These are phyloP conservation scores for Mesochorus sp. DNA, from an alignment of 2,888 invertebrate genomes.

Conservation along the genomic window DNA sequence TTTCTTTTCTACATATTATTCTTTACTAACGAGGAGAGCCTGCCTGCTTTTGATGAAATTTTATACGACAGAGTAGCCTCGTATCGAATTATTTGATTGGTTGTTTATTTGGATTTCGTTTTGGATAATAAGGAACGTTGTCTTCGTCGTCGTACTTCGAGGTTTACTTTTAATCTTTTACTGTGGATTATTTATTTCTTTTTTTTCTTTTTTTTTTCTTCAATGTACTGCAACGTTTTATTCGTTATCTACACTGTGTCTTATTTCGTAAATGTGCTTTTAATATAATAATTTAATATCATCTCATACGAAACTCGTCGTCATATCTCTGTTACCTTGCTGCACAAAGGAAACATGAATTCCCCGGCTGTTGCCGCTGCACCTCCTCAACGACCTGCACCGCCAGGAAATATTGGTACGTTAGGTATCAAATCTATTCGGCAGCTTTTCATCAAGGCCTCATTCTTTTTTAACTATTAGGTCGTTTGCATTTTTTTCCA, in stretches of 20 bases:
- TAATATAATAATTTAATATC: background rate
- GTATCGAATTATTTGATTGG: no score
- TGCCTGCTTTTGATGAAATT: background rate
- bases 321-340: slow-evolving; percentile 70
- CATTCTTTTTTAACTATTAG: no score
- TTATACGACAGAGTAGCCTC: no score
- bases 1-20: background rate
- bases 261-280: background rate
- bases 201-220: slow-evolving; percentile 22
- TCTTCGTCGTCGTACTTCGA: slow-evolving; percentile 13
- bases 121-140: no score
- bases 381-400: slow-evolving; percentile 80
- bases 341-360: slow-evolving; percentile 76
- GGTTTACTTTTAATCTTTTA: background rate
- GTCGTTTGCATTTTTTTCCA: no score
- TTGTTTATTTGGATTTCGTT: no score
- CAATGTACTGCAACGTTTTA: background rate
- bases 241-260: background rate
- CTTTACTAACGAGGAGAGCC: background rate
- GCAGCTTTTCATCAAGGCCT: no score
- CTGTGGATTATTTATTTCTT: background rate
- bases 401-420: slow-evolving; percentile 81
- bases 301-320: slow-evolving; percentile 38
- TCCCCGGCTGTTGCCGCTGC: slow-evolving; percentile 69
- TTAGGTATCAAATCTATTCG: slow-evolving; percentile 54